phyloP scores from a whole-genome alignment of 2,797 vertebrate species.

The Sebastes steindachneri region DNA sequence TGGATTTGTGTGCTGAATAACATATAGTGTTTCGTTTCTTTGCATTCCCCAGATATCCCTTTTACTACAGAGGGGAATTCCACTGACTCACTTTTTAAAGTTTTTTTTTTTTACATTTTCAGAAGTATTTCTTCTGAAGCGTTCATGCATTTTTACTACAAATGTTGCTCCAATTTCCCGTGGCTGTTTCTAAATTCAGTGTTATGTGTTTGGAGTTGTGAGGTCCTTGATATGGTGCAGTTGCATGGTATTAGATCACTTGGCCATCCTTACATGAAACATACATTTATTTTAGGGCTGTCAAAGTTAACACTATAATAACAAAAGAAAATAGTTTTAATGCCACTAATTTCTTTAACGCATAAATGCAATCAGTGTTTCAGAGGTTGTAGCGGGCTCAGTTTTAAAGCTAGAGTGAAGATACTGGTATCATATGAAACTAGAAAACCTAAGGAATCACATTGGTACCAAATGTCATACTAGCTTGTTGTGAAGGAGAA shows the following conservation, averaged over 20 bases:
- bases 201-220: neutral
- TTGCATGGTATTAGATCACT: neutral
- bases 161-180: neutral
- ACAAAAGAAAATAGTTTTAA: too few relatives aligned
- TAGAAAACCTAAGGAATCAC: too few relatives aligned
- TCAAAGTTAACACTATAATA: too few relatives aligned
- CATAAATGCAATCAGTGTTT: too few relatives aligned
- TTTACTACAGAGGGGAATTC: conserved; percentile 15
- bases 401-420: too few relatives aligned
- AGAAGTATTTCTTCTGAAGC: neutral
- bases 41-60: conserved; percentile 24
- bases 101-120: neutral
- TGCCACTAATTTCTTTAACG: too few relatives aligned
- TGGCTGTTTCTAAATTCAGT: neutral
- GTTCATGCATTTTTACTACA: neutral
- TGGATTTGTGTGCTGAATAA: conserved; percentile 25
- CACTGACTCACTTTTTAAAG: neutral
- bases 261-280: neutral
- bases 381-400: too few relatives aligned
- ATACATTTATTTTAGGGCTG: neutral
- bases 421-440: too few relatives aligned
- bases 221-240: neutral
- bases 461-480: too few relatives aligned
- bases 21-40: conserved; percentile 21
- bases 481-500: too few relatives aligned